Conservation (phyloP, 2,797 vertebrate species). For the Myotis vivesi region DNA sequence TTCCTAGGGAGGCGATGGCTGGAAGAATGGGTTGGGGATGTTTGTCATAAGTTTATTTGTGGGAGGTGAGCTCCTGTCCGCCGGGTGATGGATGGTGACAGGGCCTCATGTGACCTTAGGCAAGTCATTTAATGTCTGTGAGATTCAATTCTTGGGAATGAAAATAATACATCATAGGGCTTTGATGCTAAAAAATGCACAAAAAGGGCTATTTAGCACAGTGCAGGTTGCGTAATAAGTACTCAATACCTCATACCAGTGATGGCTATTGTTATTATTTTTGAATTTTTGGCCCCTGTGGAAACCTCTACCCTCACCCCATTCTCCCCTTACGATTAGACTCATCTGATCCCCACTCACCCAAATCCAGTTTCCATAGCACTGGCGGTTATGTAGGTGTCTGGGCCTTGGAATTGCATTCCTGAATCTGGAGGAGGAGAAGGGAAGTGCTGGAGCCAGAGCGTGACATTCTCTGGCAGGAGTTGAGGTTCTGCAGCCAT, state of each 20-base stretch:
- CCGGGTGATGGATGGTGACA: slow-evolving; percentile 65
- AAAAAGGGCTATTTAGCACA: not conserved
- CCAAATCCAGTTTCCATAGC: not conserved
- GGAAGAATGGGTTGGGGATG: slow-evolving; percentile 74
- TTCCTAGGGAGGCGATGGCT: slow-evolving; percentile 45
- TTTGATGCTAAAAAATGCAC: not conserved
- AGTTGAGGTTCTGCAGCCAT: not conserved
- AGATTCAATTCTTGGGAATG: not conserved
- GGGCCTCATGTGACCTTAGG: not conserved
- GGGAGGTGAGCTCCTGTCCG: slow-evolving; percentile 72
- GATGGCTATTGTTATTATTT: not conserved
- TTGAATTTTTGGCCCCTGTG: not conserved
- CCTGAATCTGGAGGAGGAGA: not conserved
- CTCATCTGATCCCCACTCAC: not conserved
- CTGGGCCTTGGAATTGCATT: not conserved
- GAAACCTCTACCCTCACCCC: not conserved
- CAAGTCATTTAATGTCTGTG: not conserved
- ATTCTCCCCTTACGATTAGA: not conserved
- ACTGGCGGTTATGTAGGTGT: not conserved
- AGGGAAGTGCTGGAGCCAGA: not conserved
- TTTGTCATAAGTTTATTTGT: slow-evolving; percentile 80
- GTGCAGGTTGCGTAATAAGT: not conserved
- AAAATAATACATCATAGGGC: not conserved
- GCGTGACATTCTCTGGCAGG: not conserved
- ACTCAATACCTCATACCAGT: not conserved